Evolutionary conservation across 1,140 invertebrate genomes (phyloP), one percentile per base, ranked within the genome.

Genomic region (Eupristina koningsbergeri): DNA sequence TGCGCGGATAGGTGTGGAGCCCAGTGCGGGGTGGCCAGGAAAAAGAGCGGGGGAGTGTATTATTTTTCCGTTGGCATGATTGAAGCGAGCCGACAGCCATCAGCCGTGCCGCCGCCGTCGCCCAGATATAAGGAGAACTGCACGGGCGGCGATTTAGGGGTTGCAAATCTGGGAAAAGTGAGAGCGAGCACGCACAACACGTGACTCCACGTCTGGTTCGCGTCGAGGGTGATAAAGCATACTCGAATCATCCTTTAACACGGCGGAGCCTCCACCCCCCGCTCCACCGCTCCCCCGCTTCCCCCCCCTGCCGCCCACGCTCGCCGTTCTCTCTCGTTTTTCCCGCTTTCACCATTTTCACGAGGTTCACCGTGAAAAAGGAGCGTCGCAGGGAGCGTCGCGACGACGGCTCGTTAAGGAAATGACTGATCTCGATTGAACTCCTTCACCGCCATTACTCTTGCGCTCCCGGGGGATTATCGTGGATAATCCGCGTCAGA

Each of bases 141-240:
- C 81, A 58, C 85, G 90, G 89, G 17, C 53, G 29, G 39, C 81
- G 75, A 83, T 80, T 80, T 74, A 26, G 47, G 82, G 80, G 77
- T 89, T 86, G 89, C 89, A 92, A 92, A 92, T 92, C 91, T 92
- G 91, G 90, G 90, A 89, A 92, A 92, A 89, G 80, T 86, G 85
- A 87, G 87, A 64, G 87, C 75, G 89, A 87, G 91, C 91, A 92
- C 91, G 91, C 91, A 89, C 91, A 86, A 89, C 89, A 89, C 89
- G 90, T 91, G 89, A 89, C 88, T 86, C 86, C 81, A 78, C 75
- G 89, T 90, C 89, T 90, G 91, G 86, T 84, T 31, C 61, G 82
- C 82, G 82, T 80, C 82, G 76, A 67, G 71, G 36, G 87, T 89
- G 91, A 92, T 92, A 92, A 89, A 89, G 89, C 91, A 92, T 91